Base-by-base conservation (phyloP, 1,140 invertebrate species). In the Heterodera carotae region DNA sequence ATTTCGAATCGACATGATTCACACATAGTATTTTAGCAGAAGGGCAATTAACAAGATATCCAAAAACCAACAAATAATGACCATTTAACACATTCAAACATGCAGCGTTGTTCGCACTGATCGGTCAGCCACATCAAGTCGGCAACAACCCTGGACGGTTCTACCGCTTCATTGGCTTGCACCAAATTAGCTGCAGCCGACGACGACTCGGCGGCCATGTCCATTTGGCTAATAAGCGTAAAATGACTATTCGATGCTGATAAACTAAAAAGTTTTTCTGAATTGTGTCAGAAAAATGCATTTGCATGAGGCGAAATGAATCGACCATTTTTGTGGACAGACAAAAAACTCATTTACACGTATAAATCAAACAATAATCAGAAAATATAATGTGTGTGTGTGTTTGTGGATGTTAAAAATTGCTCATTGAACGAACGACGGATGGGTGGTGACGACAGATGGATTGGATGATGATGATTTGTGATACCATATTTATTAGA, bases 81-180 rank as follows among this genome's bases (percentile, higher is more conserved):
- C 81, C 81, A 82, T 15, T 67, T 70, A 3, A 39, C 39, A 60
- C 69, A 82, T 56, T 82, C 81, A 53, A 81, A 69, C 25, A 82
- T 62, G 70, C 81, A 82, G n/a, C 81, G 67, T 34, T 43, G 25
- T 34, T 82, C 81, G 43, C 81, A 83, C 43, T 82, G 71, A 18
- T 82, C 82, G 12, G 69, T 48, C 8, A 82, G 71, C 82, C 78
- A 84, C 43, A 56, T 69, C 33, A 82, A 76, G 39, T 82, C 81
- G 36, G 67, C n/a, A 0, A 81, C 36, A 10, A 81, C 72, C 39
- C 64, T 73, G 15, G 18, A 29, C 31, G 75, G 80, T 18, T 78
- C 69, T 15, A 78, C 62, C 18, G 22, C 34, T 15, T 29, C 36
- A n/a, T 7, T 76, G 56, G 22, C 10, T 71, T 76, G 34, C 34